These are phyloP conservation scores for Eurois occulta DNA, from an alignment of 2,888 invertebrate genomes.

Conservation along the genomic window DNA sequence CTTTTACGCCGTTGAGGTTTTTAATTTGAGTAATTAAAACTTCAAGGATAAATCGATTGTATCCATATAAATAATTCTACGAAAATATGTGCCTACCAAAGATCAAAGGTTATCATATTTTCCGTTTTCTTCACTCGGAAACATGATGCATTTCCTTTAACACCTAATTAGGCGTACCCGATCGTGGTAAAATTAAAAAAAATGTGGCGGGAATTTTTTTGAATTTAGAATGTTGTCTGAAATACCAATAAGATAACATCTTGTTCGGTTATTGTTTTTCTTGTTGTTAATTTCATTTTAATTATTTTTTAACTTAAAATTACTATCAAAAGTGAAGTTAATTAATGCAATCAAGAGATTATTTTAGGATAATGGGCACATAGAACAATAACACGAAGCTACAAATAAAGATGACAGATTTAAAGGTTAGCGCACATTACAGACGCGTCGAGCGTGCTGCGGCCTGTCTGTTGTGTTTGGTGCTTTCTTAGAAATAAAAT, in stretches of 20 bases:
- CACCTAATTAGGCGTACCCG: background rate
- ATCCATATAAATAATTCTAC: background rate
- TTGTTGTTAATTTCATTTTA: no score
- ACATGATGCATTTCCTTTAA: background rate
- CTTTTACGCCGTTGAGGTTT: background rate
- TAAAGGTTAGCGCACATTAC: background rate
- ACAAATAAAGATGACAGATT: constrained; percentile 12
- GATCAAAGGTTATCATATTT: no score
- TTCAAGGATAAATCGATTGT: background rate
- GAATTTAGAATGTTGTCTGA: background rate
- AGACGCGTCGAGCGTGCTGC: background rate
- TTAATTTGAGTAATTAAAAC: background rate
- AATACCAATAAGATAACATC: background rate
- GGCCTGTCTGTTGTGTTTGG: background rate
- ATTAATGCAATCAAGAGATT: background rate
- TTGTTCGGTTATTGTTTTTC: no score
- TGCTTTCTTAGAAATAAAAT: no score
- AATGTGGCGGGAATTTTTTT: background rate
- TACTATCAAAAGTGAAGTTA: no score
- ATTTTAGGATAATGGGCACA: background rate
- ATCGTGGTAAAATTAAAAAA: background rate
- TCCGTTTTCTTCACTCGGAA: background rate
- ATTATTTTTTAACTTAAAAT: background rate
- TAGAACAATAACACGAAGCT: background rate
- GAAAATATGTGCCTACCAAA: background rate